phyloP scores from a whole-genome alignment of 1,140 invertebrate species.

The Aphelinus certus region DNA sequence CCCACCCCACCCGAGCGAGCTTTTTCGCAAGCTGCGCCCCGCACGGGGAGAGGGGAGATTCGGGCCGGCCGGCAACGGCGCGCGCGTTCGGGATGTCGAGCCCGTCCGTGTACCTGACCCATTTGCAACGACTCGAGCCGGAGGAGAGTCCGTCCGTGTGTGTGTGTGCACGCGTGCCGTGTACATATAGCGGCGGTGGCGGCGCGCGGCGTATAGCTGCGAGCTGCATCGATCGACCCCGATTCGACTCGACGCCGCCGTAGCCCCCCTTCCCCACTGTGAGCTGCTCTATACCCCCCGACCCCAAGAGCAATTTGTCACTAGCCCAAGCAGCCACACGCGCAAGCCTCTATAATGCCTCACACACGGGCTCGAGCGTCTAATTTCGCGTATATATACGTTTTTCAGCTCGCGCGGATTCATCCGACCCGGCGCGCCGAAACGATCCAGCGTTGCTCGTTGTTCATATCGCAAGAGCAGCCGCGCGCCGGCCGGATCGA shows the following conservation, averaged over 20 bases:
- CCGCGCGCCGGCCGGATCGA: too few relatives aligned
- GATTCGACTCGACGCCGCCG: slow-evolving; percentile 49
- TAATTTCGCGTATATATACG: too few relatives aligned
- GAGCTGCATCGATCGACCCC: slow-evolving; percentile 66
- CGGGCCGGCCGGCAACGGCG: not conserved
- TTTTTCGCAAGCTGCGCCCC: too few relatives aligned
- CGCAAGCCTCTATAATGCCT: not conserved
- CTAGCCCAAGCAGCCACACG: slow-evolving; percentile 42
- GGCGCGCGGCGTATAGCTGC: slow-evolving; percentile 13
- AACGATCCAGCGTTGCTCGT: too few relatives aligned
- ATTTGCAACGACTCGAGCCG: slow-evolving; percentile 53
- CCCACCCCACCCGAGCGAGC: too few relatives aligned
- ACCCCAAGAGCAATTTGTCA: slow-evolving; percentile 55
- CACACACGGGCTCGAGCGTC: not conserved
- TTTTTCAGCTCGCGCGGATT: too few relatives aligned
- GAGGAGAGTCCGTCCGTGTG: slow-evolving; percentile 45
- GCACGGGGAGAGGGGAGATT: not conserved
- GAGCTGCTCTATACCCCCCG: slow-evolving; percentile 30
- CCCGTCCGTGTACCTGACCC: slow-evolving; percentile 59
- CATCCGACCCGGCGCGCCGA: too few relatives aligned
- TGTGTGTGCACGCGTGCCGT: too few relatives aligned
- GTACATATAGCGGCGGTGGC: not conserved
- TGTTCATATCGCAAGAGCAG: too few relatives aligned
- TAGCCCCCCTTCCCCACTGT: slow-evolving; percentile 33
- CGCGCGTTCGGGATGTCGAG: slow-evolving; percentile 44